These are phyloP conservation scores for Tragelaphus buxtoni DNA, from an alignment of 2,113 vertebrate genomes.

Conservation along the genomic window DNA sequence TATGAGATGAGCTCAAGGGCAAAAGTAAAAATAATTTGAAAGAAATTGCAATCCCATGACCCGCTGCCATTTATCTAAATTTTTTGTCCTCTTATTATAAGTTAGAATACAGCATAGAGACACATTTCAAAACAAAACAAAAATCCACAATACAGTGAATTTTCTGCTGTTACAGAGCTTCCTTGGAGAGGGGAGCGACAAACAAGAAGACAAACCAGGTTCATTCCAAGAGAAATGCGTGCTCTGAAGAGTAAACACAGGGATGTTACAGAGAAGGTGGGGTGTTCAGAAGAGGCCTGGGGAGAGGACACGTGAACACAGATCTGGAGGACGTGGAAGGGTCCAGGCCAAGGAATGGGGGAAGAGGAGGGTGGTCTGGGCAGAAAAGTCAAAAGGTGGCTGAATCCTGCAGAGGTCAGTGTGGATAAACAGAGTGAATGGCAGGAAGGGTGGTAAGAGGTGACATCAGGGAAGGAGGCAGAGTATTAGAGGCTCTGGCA, in stretches of 20 bases:
- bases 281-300: neutral
- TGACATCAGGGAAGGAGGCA: neutral
- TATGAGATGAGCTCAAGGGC: neutral
- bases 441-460: neutral
- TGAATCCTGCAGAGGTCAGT: neutral
- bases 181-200: neutral
- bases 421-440: neutral
- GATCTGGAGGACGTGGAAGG: neutral
- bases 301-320: neutral
- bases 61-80: neutral
- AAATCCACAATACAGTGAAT: neutral
- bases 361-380: neutral
- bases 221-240: neutral
- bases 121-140: neutral
- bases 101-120: neutral
- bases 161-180: neutral
- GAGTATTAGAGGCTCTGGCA: neutral
- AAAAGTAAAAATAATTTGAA: neutral
- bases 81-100: conserved; percentile 26
- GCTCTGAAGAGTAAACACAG: neutral
- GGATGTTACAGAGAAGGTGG: neutral
- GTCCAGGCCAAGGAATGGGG: neutral
- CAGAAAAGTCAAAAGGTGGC: neutral
- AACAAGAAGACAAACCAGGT: neutral
- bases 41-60: neutral